Evolutionary conservation across 2,113 vertebrate species (phyloP).

Genomic region (Nycticebus coucang): DNA sequence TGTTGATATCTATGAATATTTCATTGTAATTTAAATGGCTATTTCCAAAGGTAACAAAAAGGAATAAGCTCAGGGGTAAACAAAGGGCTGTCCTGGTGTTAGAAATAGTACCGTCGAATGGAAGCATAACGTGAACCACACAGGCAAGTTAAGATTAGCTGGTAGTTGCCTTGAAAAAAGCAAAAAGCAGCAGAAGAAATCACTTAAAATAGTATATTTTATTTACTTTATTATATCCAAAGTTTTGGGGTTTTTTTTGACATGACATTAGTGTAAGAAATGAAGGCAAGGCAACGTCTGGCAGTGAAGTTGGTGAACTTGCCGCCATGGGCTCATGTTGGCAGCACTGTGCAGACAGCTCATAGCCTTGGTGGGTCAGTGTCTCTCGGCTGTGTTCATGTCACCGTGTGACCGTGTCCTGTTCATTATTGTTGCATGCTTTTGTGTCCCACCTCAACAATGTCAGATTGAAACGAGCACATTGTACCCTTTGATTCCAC

Average conservation of each 20-base stretch:
- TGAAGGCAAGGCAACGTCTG: too few species aligned
- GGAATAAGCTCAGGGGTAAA: background rate
- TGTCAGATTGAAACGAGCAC: too few species aligned
- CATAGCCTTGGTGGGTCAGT: too few species aligned
- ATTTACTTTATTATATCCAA: background rate
- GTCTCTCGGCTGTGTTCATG: too few species aligned
- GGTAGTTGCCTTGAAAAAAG: background rate
- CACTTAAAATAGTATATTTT: background rate
- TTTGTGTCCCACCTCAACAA: too few species aligned
- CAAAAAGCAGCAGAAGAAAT: background rate
- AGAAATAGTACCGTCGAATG: rapidly evolving
- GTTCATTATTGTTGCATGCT: too few species aligned
- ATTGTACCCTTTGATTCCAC: too few species aligned
- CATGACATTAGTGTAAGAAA: background rate
- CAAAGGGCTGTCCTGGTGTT: background rate
- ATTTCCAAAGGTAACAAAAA: background rate
- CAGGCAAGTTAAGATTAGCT: background rate
- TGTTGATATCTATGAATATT: conserved; percentile 1
- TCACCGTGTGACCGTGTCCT: too few species aligned
- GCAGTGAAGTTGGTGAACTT: too few species aligned
- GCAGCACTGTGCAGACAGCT: too few species aligned
- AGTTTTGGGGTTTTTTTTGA: background rate
- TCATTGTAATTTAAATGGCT: conserved; percentile 37
- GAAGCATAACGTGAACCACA: background rate
- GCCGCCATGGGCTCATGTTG: too few species aligned